Base-by-base conservation (phyloP, 2,113 vertebrate species). In the Clinocottus analis region DNA sequence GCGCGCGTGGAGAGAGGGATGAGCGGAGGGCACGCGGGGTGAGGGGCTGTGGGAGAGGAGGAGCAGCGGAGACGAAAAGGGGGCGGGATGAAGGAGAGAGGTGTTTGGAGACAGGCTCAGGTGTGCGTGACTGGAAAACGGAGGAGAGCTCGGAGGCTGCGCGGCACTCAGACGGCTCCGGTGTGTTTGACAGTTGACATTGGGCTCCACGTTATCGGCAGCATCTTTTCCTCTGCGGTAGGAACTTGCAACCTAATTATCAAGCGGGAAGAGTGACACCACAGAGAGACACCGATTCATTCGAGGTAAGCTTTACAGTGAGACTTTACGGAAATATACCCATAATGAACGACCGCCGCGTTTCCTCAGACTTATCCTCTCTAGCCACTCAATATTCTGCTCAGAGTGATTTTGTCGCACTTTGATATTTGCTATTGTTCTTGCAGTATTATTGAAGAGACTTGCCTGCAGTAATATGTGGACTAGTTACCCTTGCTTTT, bases 51-150 rank as follows among this genome's bases (percentile, higher is more conserved):
- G 59, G 60, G 65, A 68, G 62, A 69, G 68, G 65, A 69, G 63
- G 73, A 67, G 65, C 49, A 58, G 84, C 45, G 33, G 8, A 25
- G 59, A 77, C 59, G 47, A 41, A 53, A 73, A 66, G 61, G 62
- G 83, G 85, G 73, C 53, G 79, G 81, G 81, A 59, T 69, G 84
- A 87, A 82, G 80, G 68, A 74, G 84, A 75, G 90, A 83, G 82
- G 86, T 90, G 88, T 87, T 89, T 74, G 82, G 87, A 90, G 90
- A 81, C 75, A 83, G 82, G 75, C 88, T 92, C 92, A 92, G 91
- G 91, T 93, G 92, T 92, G 89, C 92, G 93, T 95, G 93, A 93
- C 91, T 86, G 77, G 92, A 93, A 93, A 92, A 87, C 93, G 85
- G 81, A 92, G 89, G 82, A 43, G 72, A 85, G 90, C 87, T 81